Percentiles rank a stretch among this genome's conserved stretches.
Evolutionary conservation across 2,797 vertebrate genomes (phyloP).

Genomic region (Denticeps clupeoides): DNA sequence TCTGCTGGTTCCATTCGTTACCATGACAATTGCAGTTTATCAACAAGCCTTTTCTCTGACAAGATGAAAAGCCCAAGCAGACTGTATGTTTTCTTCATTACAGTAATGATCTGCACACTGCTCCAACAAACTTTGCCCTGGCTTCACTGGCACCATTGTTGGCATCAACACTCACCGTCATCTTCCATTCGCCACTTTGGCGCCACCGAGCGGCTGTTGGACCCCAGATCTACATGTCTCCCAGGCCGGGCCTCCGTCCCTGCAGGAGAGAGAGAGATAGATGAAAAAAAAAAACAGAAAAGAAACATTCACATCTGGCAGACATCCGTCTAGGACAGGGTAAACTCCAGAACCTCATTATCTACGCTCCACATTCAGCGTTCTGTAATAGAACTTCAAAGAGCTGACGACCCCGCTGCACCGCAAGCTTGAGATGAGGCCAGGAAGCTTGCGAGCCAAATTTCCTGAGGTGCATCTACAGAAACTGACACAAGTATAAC

Average conservation of each 20-base stretch:
- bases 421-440: too few species aligned
- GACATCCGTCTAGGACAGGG: neutral
- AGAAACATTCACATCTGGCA: neutral
- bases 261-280: conserved; percentile 24
- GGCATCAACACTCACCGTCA: conserved; percentile 43
- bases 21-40: too few species aligned
- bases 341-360: neutral
- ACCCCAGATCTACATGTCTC: conserved; percentile 35
- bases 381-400: conserved; percentile 3
- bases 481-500: neutral
- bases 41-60: too few species aligned
- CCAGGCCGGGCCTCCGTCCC: conserved; percentile 38
- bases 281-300: conserved; percentile 2
- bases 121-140: too few species aligned
- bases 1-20: too few species aligned
- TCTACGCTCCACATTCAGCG: conserved; percentile 4
- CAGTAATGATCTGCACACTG: too few species aligned
- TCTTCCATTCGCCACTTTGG: conserved; percentile 41
- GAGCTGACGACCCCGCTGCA: too few species aligned
- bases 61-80: too few species aligned
- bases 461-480: too few species aligned
- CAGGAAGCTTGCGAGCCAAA: too few species aligned
- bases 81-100: too few species aligned
- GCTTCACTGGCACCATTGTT: too few species aligned
- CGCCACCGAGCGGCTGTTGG: conserved; percentile 33